These are phyloP conservation scores for Ochropleura plecta DNA, from an alignment of 2,888 invertebrate species.

Conservation along the genomic window DNA sequence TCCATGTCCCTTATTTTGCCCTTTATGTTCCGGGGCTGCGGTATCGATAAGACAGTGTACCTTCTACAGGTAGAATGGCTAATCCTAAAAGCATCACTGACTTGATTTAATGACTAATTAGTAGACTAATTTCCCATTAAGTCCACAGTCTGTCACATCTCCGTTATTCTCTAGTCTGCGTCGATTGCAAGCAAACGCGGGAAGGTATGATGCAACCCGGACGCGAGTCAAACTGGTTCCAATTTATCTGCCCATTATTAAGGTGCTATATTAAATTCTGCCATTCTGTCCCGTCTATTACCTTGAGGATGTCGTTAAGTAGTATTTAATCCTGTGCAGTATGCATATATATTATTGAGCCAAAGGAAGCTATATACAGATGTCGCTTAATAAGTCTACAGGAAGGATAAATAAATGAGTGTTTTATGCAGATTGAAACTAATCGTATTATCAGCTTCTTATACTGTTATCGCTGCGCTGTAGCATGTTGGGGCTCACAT, in stretches of 20 bases:
- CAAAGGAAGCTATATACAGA: slow-evolving; percentile 35
- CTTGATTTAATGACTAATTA: too few relatives aligned
- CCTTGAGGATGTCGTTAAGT: slow-evolving; percentile 47
- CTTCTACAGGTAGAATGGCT: too few relatives aligned
- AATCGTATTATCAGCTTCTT: too few relatives aligned
- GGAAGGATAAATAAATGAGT: not conserved
- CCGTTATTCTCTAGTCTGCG: slow-evolving; percentile 36
- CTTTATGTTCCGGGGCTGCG: too few relatives aligned
- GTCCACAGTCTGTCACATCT: slow-evolving; percentile 24
- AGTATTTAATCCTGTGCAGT: slow-evolving; percentile 16
- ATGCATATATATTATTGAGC: not conserved
- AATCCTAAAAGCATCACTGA: too few relatives aligned
- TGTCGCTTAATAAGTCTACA: slow-evolving; percentile 11
- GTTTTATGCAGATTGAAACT: not conserved
- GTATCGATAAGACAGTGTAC: too few relatives aligned
- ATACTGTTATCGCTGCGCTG: too few relatives aligned
- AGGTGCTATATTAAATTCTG: slow-evolving; percentile 58
- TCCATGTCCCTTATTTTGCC: too few relatives aligned
- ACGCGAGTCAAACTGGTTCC: slow-evolving; percentile 55
- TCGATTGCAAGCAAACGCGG: slow-evolving; percentile 16
- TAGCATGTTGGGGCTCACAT: too few relatives aligned
- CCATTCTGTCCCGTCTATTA: slow-evolving; percentile 39
- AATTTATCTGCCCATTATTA: slow-evolving; percentile 64
- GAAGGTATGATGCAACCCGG: slow-evolving; percentile 65
- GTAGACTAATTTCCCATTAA: not conserved